Percentiles rank a stretch among this genome's conserved stretches.
These are phyloP conservation scores for Sylvicapra grimmia DNA, from an alignment of 2,113 vertebrate genomes.

Conservation along the genomic window DNA sequence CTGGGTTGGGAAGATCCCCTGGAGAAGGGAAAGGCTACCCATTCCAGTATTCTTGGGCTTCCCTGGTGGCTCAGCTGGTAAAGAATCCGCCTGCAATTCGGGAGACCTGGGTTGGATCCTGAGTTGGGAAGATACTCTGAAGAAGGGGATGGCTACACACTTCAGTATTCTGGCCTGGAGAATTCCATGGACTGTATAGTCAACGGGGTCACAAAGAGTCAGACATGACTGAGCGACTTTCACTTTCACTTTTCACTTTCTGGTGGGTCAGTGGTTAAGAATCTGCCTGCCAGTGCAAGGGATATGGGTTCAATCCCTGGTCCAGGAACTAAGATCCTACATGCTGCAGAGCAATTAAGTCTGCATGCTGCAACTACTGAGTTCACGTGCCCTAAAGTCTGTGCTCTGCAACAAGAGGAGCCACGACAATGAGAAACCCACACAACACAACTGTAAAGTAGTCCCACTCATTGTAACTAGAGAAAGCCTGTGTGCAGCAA, in stretches of 20 bases:
- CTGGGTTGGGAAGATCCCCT: neutral
- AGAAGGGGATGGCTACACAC: neutral
- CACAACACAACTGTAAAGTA: neutral
- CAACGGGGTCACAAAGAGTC: neutral
- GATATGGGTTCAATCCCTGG: neutral
- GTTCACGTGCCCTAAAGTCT: neutral
- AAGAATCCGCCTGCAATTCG: neutral
- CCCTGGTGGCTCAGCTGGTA: neutral
- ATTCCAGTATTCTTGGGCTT: neutral
- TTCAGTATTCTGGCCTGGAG: neutral
- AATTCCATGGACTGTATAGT: neutral
- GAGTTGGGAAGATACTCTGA: neutral
- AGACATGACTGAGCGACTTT: rapidly evolving
- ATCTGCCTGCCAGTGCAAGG: neutral
- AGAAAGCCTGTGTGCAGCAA: neutral
- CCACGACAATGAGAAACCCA: neutral
- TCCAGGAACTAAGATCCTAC: neutral
- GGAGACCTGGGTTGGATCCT: neutral
- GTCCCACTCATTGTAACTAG: neutral
- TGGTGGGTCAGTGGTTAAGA: neutral
- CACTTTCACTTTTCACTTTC: neutral
- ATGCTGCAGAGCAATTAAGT: neutral
- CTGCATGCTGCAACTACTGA: neutral
- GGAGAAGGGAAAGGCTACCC: neutral
- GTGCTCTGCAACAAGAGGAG: neutral